These are phyloP conservation scores for Nezara viridula DNA, from an alignment of 2,888 invertebrate species.

Conservation along the genomic window DNA sequence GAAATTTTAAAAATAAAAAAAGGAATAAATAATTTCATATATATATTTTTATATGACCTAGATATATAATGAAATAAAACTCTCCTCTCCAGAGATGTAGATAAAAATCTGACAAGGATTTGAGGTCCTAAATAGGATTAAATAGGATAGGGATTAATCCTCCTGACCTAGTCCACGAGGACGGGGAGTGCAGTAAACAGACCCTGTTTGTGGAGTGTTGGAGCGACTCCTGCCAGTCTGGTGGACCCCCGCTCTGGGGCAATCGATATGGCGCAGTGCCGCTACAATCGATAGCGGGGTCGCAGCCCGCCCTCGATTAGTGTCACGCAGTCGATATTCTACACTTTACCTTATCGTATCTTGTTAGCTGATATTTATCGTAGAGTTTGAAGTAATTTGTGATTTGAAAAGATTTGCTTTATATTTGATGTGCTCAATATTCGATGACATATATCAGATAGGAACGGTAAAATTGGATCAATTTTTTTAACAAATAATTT, in stretches of 20 bases:
- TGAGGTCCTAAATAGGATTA: neutral
- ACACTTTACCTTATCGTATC: neutral
- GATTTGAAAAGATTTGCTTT: neutral
- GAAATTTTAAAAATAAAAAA: too few species aligned
- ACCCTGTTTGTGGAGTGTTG: neutral
- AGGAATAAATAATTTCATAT: too few species aligned
- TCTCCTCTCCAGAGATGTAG: neutral
- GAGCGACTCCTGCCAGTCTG: slow-evolving; percentile 40
- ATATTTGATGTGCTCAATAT: neutral
- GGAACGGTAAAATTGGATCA: neutral
- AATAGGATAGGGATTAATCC: neutral
- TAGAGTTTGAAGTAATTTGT: neutral
- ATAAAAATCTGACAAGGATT: neutral
- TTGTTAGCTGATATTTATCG: neutral
- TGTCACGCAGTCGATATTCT: slow-evolving; percentile 10
- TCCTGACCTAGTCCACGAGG: neutral
- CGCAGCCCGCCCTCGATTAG: slow-evolving; percentile 28
- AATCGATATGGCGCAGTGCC: slow-evolving; percentile 48
- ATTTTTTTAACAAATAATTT: neutral
- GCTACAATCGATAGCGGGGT: slow-evolving; percentile 41
- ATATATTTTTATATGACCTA: too few species aligned
- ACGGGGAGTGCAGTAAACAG: neutral
- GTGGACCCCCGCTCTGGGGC: neutral
- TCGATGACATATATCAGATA: neutral
- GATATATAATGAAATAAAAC: too few species aligned